Base-by-base conservation (phyloP, 2,888 invertebrate species). In the Pyrgus malvae region DNA sequence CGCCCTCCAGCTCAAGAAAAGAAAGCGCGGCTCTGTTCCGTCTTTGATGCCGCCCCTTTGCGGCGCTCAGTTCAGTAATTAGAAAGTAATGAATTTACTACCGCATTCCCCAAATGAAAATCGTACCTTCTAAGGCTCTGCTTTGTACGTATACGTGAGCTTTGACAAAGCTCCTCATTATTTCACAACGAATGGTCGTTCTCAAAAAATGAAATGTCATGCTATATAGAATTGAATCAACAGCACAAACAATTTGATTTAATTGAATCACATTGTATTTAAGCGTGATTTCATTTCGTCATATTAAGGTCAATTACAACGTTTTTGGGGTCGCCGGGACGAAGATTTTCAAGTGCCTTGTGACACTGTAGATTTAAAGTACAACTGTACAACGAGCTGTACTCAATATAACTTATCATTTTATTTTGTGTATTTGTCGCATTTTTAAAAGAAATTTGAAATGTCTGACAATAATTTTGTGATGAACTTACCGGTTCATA, bases 11-110 rank as follows among this genome's bases (percentile, higher is more conserved):
- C 75, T 72, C 69, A 67, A 69, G 63, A 59, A 65, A 67, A 65
- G 67, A 66, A 65, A 66, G 60, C 62, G 51, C 77, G 76, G 69
- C 79, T 74, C 72, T 73, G 78, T 75, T 75, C 65, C 66, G 68
- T 59, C 70, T 81, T 83, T 85, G 80, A 79, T 76, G 78, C 68
- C 66, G 68, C 67, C 72, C 74, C 76, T 81, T 82, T 80, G 76
- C 72, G 72, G 72, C 72, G 69, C 72, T 73, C 74, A 74, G 76
- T 74, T 75, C 72, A 73, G 80, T 84, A 86, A 86, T 88, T 86
- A 84, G 74, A 78, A 78, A 81, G 82, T 80, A 83, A 85, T 84
- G 80, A 83, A 79, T 83, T 80, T 77, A 69, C 74, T 66, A 70
- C 60, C 65, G 65, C 67, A 64, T 67, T 66, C 62, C 54, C 58